Conservation (phyloP, 2,888 invertebrate genomes). For the Rotaria socialis region DNA sequence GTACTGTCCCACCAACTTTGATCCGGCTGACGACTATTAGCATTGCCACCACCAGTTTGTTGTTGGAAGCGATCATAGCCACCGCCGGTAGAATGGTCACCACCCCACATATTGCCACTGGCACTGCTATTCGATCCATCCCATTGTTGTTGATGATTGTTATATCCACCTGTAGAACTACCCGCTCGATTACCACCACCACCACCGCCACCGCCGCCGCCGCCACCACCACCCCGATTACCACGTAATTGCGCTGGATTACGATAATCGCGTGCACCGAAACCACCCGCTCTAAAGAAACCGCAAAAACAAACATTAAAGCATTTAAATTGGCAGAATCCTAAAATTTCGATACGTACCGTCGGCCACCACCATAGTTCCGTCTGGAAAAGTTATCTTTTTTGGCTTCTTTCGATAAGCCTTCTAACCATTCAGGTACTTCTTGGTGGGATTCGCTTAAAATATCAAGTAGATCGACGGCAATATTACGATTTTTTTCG, state of each 20-base stretch:
- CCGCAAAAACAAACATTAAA: not conserved
- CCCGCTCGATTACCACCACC: not conserved
- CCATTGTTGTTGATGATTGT: constrained; percentile 22
- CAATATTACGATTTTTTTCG: constrained; percentile 90
- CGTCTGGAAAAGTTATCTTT: not conserved
- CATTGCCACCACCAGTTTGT: not conserved
- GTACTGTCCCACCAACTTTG: constrained; percentile 36
- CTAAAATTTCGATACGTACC: not conserved
- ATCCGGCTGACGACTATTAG: not conserved
- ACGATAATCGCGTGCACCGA: constrained; percentile 31
- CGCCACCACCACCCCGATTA: not conserved
- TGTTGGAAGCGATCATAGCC: constrained; percentile 29
- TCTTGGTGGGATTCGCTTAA: constrained; percentile 93
- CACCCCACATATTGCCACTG: not conserved
- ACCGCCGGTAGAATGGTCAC: not conserved
- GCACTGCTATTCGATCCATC: not conserved
- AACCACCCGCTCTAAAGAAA: not conserved
- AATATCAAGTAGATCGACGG: constrained; percentile 82
- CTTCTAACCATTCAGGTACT: constrained; percentile 67
- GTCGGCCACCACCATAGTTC: not conserved
- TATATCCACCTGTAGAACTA: not conserved
- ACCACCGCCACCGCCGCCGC: not conserved
- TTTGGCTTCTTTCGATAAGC: not conserved
- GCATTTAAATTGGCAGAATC: not conserved
- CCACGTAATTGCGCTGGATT: constrained; percentile 4